Evolutionary conservation across 2,113 vertebrate genomes (phyloP).

Genomic region (Ariopsis seemanni): DNA sequence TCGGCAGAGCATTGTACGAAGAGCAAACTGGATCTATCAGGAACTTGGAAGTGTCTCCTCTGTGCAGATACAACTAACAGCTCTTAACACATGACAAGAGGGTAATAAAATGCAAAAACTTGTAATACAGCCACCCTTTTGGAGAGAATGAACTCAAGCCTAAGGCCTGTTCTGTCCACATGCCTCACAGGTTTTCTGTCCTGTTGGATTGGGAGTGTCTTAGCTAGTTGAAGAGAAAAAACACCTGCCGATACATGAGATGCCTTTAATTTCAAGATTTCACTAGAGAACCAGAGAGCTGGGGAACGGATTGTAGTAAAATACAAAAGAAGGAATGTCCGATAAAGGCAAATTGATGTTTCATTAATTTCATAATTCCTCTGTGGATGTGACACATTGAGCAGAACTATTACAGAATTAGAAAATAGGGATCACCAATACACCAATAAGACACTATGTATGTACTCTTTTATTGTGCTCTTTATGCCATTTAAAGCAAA

Average conservation of each 20-base stretch:
- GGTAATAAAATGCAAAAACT: constrained; percentile 52
- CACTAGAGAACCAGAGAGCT: constrained; percentile 32
- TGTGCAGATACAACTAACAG: constrained; percentile 46
- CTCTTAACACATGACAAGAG: constrained; percentile 45
- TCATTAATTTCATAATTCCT: constrained; percentile 62
- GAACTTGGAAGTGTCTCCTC: constrained; percentile 50
- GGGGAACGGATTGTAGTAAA: constrained; percentile 27
- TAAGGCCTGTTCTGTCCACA: constrained; percentile 26
- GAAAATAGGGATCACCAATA: constrained; percentile 7
- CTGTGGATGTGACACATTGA: constrained; percentile 62
- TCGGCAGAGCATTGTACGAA: constrained; percentile 31
- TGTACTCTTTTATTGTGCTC: not conserved
- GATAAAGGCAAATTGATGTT: constrained; percentile 38
- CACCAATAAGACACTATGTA: not conserved
- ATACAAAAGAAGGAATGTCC: constrained; percentile 12
- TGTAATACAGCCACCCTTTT: constrained; percentile 41
- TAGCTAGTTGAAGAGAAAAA: constrained; percentile 25
- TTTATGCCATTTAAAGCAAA: constrained; percentile 15
- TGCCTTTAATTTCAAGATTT: constrained; percentile 36
- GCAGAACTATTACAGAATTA: constrained; percentile 29
- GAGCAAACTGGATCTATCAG: constrained; percentile 26
- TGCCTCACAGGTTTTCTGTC: constrained; percentile 21
- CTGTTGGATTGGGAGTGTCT: constrained; percentile 22
- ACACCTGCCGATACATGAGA: constrained; percentile 9
- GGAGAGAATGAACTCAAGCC: constrained; percentile 35